Evolutionary conservation across 2,113 vertebrate species (phyloP).

Genomic region (Ursus arctos): DNA sequence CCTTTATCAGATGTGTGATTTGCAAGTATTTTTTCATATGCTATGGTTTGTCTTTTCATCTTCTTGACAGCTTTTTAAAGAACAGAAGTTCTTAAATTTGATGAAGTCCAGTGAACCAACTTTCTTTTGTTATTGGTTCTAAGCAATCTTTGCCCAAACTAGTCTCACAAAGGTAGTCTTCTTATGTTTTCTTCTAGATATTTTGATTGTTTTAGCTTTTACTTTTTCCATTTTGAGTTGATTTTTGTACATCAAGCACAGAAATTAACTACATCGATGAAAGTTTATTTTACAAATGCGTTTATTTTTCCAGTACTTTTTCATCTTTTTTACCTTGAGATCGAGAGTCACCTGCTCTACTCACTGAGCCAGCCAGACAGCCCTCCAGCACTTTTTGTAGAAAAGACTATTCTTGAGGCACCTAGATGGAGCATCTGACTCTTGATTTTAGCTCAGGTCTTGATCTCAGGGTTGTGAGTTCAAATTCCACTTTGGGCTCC

Average conservation of each 20-base stretch:
- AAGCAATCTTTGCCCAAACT: neutral
- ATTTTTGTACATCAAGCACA: neutral
- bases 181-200: neutral
- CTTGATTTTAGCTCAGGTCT: neutral
- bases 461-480: neutral
- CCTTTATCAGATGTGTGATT: neutral
- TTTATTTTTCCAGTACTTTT: neutral
- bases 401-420: neutral
- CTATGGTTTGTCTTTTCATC: neutral
- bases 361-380: neutral
- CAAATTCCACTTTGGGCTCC: neutral
- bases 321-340: neutral
- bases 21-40: neutral
- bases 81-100: conserved; percentile 15
- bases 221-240: neutral
- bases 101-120: neutral
- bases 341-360: neutral
- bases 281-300: neutral
- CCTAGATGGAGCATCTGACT: neutral
- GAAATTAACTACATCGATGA: neutral
- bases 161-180: neutral
- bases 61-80: neutral
- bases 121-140: neutral
- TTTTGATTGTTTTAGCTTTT: neutral
- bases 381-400: neutral